Conservation (phyloP, 2,888 invertebrate genomes). For the Amiota communis region DNA sequence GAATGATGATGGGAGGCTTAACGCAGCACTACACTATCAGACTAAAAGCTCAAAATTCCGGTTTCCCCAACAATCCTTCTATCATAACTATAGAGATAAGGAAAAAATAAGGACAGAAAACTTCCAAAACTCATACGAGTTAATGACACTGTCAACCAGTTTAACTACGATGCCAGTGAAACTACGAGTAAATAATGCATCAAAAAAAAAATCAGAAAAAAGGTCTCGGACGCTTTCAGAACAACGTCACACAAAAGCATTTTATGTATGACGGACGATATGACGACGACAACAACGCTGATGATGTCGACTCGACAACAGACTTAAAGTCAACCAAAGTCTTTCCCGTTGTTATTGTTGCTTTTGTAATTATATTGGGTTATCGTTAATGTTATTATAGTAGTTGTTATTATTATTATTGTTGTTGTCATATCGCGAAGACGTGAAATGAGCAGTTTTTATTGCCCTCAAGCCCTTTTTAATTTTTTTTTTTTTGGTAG, state of each 20-base stretch:
- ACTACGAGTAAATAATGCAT: neutral
- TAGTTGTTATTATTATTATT: constrained; percentile 2
- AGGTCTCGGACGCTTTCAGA: neutral
- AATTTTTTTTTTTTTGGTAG: neutral
- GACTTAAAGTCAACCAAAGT: constrained; percentile 4
- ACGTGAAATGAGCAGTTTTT: neutral
- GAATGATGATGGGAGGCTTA: no score
- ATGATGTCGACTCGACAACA: no score
- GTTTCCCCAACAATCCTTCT: no score
- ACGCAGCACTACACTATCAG: no score
- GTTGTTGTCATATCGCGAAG: constrained; percentile 5
- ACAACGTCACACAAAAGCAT: neutral
- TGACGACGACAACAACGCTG: neutral
- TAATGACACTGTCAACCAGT: no score
- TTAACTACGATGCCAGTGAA: no score
- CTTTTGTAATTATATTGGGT: neutral
- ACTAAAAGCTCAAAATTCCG: no score
- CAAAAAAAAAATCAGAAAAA: neutral
- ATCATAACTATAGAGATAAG: no score
- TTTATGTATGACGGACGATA: constrained; percentile 22
- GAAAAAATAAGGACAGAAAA: no score
- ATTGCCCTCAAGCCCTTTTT: neutral
- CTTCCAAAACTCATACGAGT: no score
- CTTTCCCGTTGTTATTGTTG: neutral
- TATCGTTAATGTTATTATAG: neutral